phyloP scores from a whole-genome alignment of 2,113 vertebrate species.

The Aegithalos caudatus region DNA sequence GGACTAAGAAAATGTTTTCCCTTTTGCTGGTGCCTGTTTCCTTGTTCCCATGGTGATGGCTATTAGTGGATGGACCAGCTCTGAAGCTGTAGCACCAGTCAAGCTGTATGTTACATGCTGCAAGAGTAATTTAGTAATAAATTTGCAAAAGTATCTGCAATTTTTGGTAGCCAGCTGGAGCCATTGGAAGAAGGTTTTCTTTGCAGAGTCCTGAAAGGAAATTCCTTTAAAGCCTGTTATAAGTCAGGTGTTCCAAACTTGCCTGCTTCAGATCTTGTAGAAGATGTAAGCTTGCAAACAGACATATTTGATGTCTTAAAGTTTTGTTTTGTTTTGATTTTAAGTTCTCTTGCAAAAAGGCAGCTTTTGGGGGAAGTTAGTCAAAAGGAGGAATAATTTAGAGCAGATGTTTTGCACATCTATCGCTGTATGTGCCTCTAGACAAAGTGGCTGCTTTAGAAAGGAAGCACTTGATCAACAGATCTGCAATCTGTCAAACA shows the following conservation, averaged over 20 bases:
- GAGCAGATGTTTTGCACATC: background rate
- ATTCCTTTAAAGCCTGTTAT: background rate
- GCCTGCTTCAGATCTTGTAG: background rate
- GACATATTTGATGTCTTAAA: background rate
- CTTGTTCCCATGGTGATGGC: slow-evolving; percentile 11
- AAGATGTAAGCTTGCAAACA: background rate
- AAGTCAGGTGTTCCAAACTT: background rate
- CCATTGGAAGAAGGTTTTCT: background rate
- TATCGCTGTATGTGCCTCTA: background rate
- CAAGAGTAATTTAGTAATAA: background rate
- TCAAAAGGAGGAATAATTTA: background rate
- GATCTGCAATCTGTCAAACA: background rate
- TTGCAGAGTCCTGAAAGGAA: background rate
- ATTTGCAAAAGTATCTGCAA: background rate
- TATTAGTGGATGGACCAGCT: background rate
- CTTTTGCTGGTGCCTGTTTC: background rate
- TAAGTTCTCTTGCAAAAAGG: background rate
- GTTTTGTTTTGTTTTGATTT: background rate
- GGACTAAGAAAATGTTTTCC: background rate
- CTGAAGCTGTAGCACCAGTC: background rate
- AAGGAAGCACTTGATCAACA: background rate
- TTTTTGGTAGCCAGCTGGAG: background rate
- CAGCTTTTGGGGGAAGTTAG: background rate
- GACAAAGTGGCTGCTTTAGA: background rate
- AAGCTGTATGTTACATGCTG: background rate